Evolutionary conservation across 2,888 invertebrate species (phyloP).

Genomic region (Drosophila imparisetae): DNA sequence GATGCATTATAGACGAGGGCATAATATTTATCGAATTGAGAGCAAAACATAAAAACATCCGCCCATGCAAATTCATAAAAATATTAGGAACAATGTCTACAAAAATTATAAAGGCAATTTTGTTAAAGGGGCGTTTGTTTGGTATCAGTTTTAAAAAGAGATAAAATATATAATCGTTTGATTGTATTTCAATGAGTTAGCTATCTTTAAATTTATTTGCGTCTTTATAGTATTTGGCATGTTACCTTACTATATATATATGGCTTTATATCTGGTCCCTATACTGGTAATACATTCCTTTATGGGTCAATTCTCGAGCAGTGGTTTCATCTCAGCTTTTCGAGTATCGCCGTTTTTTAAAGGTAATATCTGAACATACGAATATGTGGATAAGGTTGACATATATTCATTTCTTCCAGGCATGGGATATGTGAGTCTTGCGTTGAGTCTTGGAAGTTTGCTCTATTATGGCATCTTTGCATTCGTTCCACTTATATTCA

Average conservation of each 20-base stretch:
- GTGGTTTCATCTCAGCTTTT: slow-evolving; percentile 92
- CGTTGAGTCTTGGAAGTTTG: slow-evolving; percentile 91
- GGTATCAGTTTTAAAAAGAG: not conserved
- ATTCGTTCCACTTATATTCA: slow-evolving; percentile 92
- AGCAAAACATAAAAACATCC: not conserved
- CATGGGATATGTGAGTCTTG: slow-evolving; percentile 92
- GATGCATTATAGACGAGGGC: not conserved
- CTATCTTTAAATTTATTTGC: not conserved
- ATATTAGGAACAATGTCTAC: not conserved
- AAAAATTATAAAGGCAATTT: not conserved
- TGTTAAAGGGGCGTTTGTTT: slow-evolving; percentile 11
- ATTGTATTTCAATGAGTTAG: not conserved
- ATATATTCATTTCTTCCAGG: slow-evolving; percentile 85
- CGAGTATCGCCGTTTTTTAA: slow-evolving; percentile 93
- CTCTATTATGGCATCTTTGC: slow-evolving; percentile 93
- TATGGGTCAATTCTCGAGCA: slow-evolving; percentile 94
- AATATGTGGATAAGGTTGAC: not conserved
- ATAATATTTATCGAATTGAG: not conserved
- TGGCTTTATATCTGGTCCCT: slow-evolving; percentile 92
- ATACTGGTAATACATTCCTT: slow-evolving; percentile 94
- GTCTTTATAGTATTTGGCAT: slow-evolving; percentile 65
- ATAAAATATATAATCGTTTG: not conserved
- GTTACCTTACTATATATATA: slow-evolving; percentile 70
- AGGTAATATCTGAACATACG: slow-evolving; percentile 86
- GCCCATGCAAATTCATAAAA: not conserved